These are phyloP conservation scores for Peromyscus nudipes DNA, from an alignment of 2,797 vertebrate genomes.

Conservation along the genomic window DNA sequence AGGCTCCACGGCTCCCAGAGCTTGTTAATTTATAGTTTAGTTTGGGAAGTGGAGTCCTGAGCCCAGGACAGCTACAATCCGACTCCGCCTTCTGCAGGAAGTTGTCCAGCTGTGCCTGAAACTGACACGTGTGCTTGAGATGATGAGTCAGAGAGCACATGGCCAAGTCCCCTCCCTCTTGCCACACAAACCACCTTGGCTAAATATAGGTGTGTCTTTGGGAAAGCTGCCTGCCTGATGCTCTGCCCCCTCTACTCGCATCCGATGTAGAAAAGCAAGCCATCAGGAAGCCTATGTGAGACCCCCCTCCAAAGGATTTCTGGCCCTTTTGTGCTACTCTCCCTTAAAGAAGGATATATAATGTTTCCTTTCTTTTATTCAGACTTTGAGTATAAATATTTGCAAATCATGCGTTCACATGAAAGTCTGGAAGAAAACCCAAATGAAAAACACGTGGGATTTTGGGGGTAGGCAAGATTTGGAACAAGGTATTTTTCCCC, in stretches of 20 bases:
- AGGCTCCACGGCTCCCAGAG: neutral
- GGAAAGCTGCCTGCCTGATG: neutral
- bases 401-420: neutral
- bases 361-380: neutral
- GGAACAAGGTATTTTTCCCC: neutral
- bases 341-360: slow-evolving; percentile 3
- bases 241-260: neutral
- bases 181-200: slow-evolving; percentile 68
- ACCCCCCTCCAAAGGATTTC: neutral
- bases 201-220: slow-evolving; percentile 62
- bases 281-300: neutral
- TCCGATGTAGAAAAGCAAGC: neutral
- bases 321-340: neutral
- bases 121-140: neutral
- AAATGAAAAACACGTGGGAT: slow-evolving; percentile 4
- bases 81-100: neutral
- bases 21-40: slow-evolving; percentile 37
- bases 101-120: neutral
- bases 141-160: neutral
- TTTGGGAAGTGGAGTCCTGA: neutral
- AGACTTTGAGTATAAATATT: neutral
- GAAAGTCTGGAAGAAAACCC: neutral
- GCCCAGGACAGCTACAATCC: neutral
- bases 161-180: neutral
- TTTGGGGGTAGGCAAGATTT: slow-evolving; percentile 15